These are phyloP conservation scores for Oryctes rhinoceros DNA, from an alignment of 1,140 invertebrate species.

Conservation along the genomic window DNA sequence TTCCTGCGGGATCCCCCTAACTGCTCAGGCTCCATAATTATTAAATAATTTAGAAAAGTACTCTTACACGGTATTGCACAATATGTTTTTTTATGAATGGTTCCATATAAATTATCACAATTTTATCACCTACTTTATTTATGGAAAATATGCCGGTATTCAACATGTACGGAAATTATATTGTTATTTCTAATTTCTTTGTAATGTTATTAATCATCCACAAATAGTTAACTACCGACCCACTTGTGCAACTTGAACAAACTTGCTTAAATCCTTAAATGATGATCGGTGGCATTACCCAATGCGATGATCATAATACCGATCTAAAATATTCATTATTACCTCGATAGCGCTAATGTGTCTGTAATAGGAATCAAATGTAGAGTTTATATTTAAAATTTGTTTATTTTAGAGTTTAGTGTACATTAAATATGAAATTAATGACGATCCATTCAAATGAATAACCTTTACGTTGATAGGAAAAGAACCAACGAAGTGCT, in stretches of 20 bases:
- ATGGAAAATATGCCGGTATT: not conserved
- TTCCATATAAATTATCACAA: not conserved
- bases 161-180: not conserved
- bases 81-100: not conserved
- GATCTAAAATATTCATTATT: no score
- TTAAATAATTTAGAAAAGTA: not conserved
- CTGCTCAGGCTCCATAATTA: not conserved
- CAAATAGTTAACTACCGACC: not conserved
- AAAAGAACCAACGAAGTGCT: no score
- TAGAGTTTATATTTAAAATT: no score
- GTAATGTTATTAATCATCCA: not conserved
- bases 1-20: not conserved
- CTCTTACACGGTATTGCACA: slow-evolving; percentile 21
- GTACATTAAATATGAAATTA: no score
- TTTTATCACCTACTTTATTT: not conserved
- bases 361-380: no score
- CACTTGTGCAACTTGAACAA: not conserved
- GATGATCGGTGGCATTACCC: no score
- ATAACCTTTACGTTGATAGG: no score
- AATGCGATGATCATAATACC: no score
- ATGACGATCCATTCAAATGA: no score
- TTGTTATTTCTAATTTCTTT: not conserved
- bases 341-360: no score
- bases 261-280: not conserved
- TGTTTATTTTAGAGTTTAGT: no score